Evolutionary conservation across 2,888 invertebrate species (phyloP).

Genomic region (Coelopa pilipes): DNA sequence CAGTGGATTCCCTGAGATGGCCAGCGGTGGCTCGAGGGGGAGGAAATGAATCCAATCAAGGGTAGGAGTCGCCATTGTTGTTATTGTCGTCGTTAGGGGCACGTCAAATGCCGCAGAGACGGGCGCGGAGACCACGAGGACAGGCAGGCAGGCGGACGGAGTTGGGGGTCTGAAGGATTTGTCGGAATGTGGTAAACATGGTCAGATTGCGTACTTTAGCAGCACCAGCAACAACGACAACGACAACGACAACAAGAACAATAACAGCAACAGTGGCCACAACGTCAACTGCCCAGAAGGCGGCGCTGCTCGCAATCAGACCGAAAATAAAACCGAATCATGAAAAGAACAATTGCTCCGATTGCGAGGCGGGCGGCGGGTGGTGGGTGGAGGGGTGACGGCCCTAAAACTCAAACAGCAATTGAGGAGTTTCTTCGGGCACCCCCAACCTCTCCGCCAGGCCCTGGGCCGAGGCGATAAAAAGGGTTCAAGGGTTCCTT

Average conservation of each 20-base stretch:
- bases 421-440: not conserved
- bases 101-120: not conserved
- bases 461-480: not conserved
- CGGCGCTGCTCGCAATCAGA: constrained; percentile 3
- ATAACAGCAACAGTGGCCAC: not conserved
- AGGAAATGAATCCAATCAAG: constrained; percentile 10
- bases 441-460: not conserved
- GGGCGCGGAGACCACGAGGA: not conserved
- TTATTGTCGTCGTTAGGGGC: not conserved
- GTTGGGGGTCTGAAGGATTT: not conserved
- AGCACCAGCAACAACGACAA: not conserved
- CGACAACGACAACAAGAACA: not conserved
- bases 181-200: constrained; percentile 16
- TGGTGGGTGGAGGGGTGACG: not conserved
- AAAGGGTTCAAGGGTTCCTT: not conserved
- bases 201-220: too few species aligned
- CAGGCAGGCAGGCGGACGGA: not conserved
- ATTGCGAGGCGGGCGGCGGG: not conserved
- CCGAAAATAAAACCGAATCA: constrained; percentile 4
- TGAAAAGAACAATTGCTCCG: not conserved
- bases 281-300: too few species aligned
- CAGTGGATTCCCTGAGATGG: not conserved
- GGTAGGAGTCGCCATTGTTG: not conserved
- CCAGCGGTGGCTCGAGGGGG: not conserved
- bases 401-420: constrained; percentile 1